phyloP scores from a whole-genome alignment of 2,113 vertebrate species.

The Anseranas semipalmata region DNA sequence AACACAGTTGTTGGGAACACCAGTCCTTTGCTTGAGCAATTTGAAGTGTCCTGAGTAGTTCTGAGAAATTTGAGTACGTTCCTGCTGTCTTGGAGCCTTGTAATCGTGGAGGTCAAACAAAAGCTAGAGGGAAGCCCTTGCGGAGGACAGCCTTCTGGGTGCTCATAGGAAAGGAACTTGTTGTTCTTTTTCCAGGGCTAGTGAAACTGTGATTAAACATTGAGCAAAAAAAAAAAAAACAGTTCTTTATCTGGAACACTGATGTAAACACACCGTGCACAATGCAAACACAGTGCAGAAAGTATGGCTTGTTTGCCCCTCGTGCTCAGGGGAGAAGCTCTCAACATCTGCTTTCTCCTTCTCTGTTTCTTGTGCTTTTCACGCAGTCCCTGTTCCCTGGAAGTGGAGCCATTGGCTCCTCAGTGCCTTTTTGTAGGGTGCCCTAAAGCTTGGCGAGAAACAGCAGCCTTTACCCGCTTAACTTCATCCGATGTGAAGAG shows the following conservation, averaged over 20 bases:
- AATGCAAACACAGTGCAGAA: not conserved
- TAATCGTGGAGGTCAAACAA: not conserved
- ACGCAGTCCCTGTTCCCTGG: not conserved
- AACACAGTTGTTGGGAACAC: not conserved
- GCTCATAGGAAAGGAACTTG: not conserved
- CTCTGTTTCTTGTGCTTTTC: not conserved
- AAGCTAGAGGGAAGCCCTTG: not conserved
- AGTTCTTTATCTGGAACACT: not conserved
- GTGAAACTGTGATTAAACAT: not conserved
- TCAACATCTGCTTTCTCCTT: not conserved
- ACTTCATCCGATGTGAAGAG: not conserved
- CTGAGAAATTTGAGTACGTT: not conserved
- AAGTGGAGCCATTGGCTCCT: not conserved
- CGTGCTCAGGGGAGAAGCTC: not conserved
- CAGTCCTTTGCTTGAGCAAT: not conserved
- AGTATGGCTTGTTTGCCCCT: not conserved
- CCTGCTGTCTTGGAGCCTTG: not conserved
- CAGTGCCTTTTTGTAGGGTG: not conserved
- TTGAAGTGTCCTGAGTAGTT: not conserved
- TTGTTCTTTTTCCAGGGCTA: not conserved
- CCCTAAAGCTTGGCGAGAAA: not conserved
- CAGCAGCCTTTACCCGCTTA: not conserved
- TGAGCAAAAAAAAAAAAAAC: not conserved
- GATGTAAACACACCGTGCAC: not conserved
- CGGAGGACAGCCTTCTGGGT: not conserved